Conservation (phyloP, 1,140 invertebrate species). For the Babylonia areolata region DNA sequence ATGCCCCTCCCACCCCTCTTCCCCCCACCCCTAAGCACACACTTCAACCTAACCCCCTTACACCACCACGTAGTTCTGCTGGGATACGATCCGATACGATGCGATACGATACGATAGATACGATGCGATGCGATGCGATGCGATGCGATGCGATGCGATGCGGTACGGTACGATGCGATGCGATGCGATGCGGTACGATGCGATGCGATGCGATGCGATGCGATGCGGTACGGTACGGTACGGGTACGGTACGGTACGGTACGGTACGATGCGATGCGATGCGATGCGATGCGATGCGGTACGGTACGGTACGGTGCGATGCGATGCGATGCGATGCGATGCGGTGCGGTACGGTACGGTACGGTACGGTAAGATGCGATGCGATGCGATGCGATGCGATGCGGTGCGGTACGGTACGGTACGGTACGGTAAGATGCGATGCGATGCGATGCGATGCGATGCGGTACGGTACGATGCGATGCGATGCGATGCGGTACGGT, state of each 20-base stretch:
- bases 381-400: not conserved
- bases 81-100: not conserved
- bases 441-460: not conserved
- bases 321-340: not conserved
- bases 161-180: constrained; percentile 25
- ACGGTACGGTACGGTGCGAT: not conserved
- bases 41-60: no score
- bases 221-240: constrained; percentile 10
- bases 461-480: not conserved
- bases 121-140: constrained; percentile 34
- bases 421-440: not conserved
- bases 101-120: not conserved
- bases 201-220: constrained; percentile 9
- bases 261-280: not conserved
- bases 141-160: constrained; percentile 41
- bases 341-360: not conserved
- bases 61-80: no score
- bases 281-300: not conserved
- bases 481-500: no score
- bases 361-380: not conserved
- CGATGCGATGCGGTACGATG: not conserved
- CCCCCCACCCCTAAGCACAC: no score
- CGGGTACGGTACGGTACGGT: not conserved
- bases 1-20: no score
- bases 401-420: not conserved